Base-by-base conservation (phyloP, 2,113 vertebrate genomes). In the Propithecus coquereli region DNA sequence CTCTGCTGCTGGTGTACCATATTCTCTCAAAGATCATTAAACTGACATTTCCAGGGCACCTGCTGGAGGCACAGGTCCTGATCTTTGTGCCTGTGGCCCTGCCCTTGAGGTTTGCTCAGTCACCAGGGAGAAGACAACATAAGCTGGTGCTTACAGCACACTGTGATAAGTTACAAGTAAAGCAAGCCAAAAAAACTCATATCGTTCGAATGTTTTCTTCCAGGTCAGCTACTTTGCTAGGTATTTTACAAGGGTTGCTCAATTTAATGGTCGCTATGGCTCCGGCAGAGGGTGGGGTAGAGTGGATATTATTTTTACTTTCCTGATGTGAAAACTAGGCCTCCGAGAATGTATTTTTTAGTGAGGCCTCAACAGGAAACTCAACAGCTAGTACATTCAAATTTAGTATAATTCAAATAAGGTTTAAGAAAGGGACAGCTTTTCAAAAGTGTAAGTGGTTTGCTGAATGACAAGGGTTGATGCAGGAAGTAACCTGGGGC, bases 221-320 rank as follows among this genome's bases (percentile, higher is more conserved):
- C 47, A 50, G 4, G 32, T 94, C 85, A 93, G 32, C 32, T 37
- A 61, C 50, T 94, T 77, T 22, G 3, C 45, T 59, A 11, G 9
- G 16, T 76, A 54, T 66, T 96, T 86, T 79, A 45, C 16, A 37
- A 68, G 8, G 16, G 8, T 68, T 81, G 25, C 27, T 82, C 27
- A n/a, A 61, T 70, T 71, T 88, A 91, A 68, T 74, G 23, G 14
- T 52, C 3, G 11, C 25, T 61, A 17, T 83, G 37, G 45, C 40
- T 10, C 5, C 76, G 43, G 32, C n/a, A 20, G 63, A n/a, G 34
- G 66, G 11, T 80, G 40, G 32, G 17, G 63, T n/a, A n/a, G n/a
- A 27, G 27, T 66, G 16, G 34, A 77, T 77, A 87, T 47, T 57
- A 52, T 20, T 95, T 94, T 87, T 77, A 80, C n/a, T 90, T 80